Evolutionary conservation across 2,888 invertebrate species (phyloP), one percentile per base, ranked within the genome.

Genomic region (Apocheima hispidaria): DNA sequence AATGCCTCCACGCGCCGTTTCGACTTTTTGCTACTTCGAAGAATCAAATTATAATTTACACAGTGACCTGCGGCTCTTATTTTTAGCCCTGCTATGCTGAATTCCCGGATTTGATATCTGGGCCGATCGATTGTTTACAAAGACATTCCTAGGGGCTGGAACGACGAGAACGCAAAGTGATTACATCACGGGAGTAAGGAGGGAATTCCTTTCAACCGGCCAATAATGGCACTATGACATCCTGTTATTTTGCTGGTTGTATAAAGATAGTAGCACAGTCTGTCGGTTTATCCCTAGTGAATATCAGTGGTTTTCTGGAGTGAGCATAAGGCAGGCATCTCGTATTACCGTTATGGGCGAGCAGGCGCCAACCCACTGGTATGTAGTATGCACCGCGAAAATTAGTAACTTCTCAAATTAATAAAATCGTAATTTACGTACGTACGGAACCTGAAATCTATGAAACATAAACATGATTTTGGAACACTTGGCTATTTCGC

Each of bases 281-380:
- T 74, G 72, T 71, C 70, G 65, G 66, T 65, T 70, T 71, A 72
- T 73, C 66, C 66, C 60, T 70, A 72, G 73, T 70, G 77, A 71
- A 73, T 80, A 78, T 81, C 79, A 77, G 77, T 75, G 69, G 73
- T 66, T 70, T 78, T 77, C 79, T 77, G 78, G 75, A 80, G 79
- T 81, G 73, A 80, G 82, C 82, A 81, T 81, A 81, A 81, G 81
- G 82, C 81, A 85, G 87, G 86, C 84, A 88, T 79, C 72, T 90
- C 79, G 91, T 88, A 87, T 90, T 92, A 91, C 92, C 92, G 91
- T 91, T 92, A 91, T 79, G 81, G 77, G 72, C 84, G 70, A 76
- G 74, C 73, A 79, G 90, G 90, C 91, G 90, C 91, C 89, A 82
- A 72, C 75, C 73, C 60, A 69, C 73, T 58, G 64, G 60, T 68